A percentile compares a stretch with the other conserved stretches of the same genome.
These are phyloP conservation scores for Ptychoptera albimana DNA, from an alignment of 2,888 invertebrate species.

Conservation along the genomic window DNA sequence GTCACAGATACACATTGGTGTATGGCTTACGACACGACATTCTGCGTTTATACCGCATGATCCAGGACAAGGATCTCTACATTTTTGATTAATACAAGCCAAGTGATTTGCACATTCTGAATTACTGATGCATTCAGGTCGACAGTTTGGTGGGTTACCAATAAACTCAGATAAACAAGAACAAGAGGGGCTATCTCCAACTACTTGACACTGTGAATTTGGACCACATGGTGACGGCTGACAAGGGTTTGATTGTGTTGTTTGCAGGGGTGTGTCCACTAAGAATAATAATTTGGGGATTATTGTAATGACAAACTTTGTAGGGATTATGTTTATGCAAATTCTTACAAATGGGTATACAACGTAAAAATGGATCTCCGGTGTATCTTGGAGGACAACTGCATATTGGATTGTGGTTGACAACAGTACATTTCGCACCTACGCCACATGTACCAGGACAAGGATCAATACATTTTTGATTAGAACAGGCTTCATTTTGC, in stretches of 20 bases:
- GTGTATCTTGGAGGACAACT: constrained; percentile 41
- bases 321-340: constrained; percentile 22
- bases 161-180: constrained; percentile 42
- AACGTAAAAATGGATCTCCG: constrained; percentile 46
- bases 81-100: constrained; percentile 49
- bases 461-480: constrained; percentile 54
- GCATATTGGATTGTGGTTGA: constrained; percentile 57
- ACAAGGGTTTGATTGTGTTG: constrained; percentile 29
- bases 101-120: constrained; percentile 43
- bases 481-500: constrained; percentile 48
- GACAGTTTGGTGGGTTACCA: constrained; percentile 54
- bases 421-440: constrained; percentile 48
- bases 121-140: constrained; percentile 62
- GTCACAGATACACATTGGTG: constrained; percentile 53
- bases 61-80: constrained; percentile 52
- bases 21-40: constrained; percentile 39
- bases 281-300: neutral
- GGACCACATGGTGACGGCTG: constrained; percentile 54
- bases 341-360: constrained; percentile 33
- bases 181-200: constrained; percentile 39
- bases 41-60: constrained; percentile 58
- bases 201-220: constrained; percentile 42
- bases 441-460: constrained; percentile 59
- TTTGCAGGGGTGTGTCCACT: constrained; percentile 8
- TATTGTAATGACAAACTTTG: too few species aligned